These are phyloP conservation scores for Myrmecophaga tridactyla DNA, from an alignment of 2,113 vertebrate genomes.

Conservation along the genomic window DNA sequence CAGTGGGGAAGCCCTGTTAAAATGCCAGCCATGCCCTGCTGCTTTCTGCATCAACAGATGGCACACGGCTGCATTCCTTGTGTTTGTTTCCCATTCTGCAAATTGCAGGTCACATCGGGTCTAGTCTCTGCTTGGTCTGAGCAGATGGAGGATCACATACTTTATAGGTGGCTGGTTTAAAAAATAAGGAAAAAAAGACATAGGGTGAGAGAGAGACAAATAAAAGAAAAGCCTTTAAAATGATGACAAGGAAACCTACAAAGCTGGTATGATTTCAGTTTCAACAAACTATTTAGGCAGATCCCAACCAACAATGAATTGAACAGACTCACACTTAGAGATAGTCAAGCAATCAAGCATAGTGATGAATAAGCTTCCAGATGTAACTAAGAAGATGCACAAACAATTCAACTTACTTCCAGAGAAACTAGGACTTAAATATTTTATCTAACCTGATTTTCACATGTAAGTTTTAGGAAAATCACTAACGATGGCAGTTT, in stretches of 20 bases:
- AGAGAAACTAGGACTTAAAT: not conserved
- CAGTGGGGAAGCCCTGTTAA: constrained; percentile 75
- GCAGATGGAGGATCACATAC: constrained; percentile 81
- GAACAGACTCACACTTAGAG: not conserved
- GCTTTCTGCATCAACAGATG: constrained; percentile 88
- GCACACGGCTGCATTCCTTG: constrained; percentile 81
- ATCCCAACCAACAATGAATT: not conserved
- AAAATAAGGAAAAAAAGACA: not conserved
- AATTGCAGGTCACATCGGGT: constrained; percentile 89
- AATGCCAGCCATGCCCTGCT: constrained; percentile 79
- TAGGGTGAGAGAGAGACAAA: not conserved
- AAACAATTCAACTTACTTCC: not conserved
- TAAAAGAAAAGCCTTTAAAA: constrained; percentile 31
- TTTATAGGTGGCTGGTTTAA: constrained; percentile 51
- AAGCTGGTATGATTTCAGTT: constrained; percentile 21
- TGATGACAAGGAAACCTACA: constrained; percentile 23
- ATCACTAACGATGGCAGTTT: not conserved
- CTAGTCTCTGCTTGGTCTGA: constrained; percentile 78
- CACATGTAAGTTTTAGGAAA: not conserved
- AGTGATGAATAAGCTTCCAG: not conserved
- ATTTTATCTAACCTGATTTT: not conserved
- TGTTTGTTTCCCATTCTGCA: constrained; percentile 82
- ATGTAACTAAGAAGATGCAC: not conserved
- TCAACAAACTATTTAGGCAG: constrained; percentile 19
- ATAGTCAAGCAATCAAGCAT: not conserved